Conservation (phyloP, 2,113 vertebrate genomes). For the Aix galericulata region DNA sequence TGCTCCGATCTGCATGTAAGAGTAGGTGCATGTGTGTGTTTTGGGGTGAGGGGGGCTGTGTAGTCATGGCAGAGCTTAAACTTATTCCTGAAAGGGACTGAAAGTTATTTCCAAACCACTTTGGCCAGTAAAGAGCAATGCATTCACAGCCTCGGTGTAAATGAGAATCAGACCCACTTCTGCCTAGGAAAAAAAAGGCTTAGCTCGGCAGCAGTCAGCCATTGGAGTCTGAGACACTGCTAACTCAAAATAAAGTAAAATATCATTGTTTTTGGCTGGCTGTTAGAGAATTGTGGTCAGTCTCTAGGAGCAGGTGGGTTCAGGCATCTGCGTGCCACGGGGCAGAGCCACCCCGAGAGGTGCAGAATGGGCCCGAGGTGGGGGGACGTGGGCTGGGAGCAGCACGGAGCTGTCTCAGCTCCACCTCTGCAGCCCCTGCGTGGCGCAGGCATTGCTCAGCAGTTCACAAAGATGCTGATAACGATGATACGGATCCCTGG, state of each 20-base stretch:
- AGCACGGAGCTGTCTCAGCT: accelerated
- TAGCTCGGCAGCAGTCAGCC: too few relatives aligned
- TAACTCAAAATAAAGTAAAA: background rate
- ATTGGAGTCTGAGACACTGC: accelerated
- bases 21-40: too few relatives aligned
- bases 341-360: background rate
- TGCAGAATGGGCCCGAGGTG: background rate
- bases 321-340: background rate
- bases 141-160: accelerated
- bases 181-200: background rate
- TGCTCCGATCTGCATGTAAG: background rate
- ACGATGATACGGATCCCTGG: conserved; percentile 11
- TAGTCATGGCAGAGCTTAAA: background rate
- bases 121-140: accelerated
- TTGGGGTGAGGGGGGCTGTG: too few relatives aligned
- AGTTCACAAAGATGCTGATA: conserved; percentile 52
- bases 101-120: background rate
- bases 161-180: background rate
- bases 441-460: conserved; percentile 32
- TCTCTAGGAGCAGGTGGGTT: background rate
- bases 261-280: background rate
- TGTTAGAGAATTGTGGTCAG: background rate
- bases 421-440: background rate
- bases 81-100: background rate
- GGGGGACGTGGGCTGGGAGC: accelerated